A percentile compares a stretch with the other conserved stretches of the same genome.
phyloP scores from a whole-genome alignment of 2,113 vertebrate genomes.

The Onychorhynchus coronatus region DNA sequence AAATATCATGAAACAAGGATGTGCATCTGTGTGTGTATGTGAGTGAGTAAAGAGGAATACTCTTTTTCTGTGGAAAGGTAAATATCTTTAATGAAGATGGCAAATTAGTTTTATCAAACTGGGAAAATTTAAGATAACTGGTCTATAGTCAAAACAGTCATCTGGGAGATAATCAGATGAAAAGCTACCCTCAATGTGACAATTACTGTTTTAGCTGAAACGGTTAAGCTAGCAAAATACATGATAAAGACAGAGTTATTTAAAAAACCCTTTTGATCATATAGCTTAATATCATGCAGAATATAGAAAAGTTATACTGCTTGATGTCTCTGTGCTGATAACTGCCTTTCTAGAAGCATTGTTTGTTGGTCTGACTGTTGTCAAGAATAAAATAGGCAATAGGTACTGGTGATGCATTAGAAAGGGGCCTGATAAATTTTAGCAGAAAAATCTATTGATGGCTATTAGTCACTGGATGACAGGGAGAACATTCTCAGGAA shows the following conservation, averaged over 20 bases:
- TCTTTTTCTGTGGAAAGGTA: not conserved
- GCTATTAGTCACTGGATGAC: not conserved
- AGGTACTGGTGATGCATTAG: not conserved
- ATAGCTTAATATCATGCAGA: not conserved
- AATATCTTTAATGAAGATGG: not conserved
- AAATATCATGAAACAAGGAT: not conserved
- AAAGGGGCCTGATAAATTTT: not conserved
- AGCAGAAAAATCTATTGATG: not conserved
- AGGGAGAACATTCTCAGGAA: not conserved
- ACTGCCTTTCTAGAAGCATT: not conserved
- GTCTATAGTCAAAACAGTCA: not conserved
- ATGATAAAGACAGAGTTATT: not conserved
- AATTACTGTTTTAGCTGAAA: not conserved
- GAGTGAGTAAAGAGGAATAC: not conserved
- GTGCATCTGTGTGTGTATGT: fast-evolving
- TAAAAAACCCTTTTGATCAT: not conserved
- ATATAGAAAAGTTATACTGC: not conserved
- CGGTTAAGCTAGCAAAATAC: not conserved
- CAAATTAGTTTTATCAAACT: not conserved
- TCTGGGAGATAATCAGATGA: not conserved
- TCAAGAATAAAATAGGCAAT: not conserved
- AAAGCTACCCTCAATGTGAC: not conserved
- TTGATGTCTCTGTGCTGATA: not conserved
- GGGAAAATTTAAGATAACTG: not conserved
- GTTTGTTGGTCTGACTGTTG: not conserved